Base-by-base conservation (phyloP, 1,140 invertebrate species). In the Rhopalosiphum maidis region DNA sequence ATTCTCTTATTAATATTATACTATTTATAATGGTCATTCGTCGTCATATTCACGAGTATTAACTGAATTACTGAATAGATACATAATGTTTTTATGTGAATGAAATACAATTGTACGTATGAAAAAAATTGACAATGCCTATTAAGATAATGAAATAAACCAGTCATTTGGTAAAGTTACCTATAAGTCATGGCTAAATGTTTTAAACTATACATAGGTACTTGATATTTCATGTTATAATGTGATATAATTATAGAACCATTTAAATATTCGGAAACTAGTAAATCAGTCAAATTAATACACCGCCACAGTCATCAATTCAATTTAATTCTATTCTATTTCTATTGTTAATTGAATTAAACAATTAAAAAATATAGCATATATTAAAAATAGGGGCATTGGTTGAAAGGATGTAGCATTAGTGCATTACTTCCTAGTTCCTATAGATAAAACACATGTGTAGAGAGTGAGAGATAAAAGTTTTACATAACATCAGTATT, bases 391-490 rank as follows among this genome's bases (percentile, higher is more conserved):
- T 21, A 85, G 43, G 37, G 91, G 23, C 22, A 51, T 85, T 46
- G 91, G 35, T 35, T 48, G 22, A 85, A 37, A 92, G 91, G 77
- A 92, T 92, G 91, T 92, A 48, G 18, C 25, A 85, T 85, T 55
- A 92, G 35, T 54, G 18, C 25, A 85, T 85, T 85, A 92, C 48
- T 85, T 92, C 91, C 91, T 85, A 92, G 48, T 85, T 92, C 91
- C 91, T 85, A 85, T 25, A 92, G 46, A 46, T 51, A 51, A 91
- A 85, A 82, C 82, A 85, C 30, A 90, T 55, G 8, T 60, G 37
- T 90, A 25, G 35, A 9, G 51, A 89, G 2, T n/a, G 35, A 88
- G 11, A 90, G 88, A 90, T 90, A 25, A 90, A 37, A 23, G 41
- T 60, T 90, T 90, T 60, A 90, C 11, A 90, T 22, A 90, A 41